Evolutionary conservation across 2,888 invertebrate species (phyloP).

Genomic region (Spilosoma lubricipeda): DNA sequence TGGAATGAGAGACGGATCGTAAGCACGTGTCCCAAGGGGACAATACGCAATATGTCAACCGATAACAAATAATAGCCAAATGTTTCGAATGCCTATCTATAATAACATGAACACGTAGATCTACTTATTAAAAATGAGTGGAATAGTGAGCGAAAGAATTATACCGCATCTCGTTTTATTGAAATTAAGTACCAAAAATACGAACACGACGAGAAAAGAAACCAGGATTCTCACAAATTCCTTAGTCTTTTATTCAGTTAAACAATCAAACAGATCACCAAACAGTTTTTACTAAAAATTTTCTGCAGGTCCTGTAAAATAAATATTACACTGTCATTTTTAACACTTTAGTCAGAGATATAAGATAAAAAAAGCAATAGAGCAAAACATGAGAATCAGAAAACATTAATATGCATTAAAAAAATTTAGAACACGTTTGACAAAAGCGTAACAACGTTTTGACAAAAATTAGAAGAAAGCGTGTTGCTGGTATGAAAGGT

Average conservation of each 20-base stretch:
- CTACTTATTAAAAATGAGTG: neutral
- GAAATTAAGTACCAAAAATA: no score
- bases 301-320: no score
- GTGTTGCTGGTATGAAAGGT: no score
- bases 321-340: no score
- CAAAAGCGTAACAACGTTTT: neutral
- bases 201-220: no score
- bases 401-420: neutral
- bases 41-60: constrained; percentile 33
- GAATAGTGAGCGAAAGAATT: neutral
- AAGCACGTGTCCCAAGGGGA: constrained; percentile 41
- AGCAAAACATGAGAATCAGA: neutral
- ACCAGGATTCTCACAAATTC: no score
- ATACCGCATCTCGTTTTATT: no score
- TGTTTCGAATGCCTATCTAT: constrained; percentile 1
- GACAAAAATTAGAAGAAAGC: neutral
- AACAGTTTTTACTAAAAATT: no score
- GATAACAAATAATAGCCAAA: constrained; percentile 43
- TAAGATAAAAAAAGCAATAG: neutral
- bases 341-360: no score
- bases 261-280: no score
- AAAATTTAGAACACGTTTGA: neutral
- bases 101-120: neutral
- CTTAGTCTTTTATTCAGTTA: no score
- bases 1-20: constrained; percentile 34